Evolutionary conservation across 92 coral and sea anemone species (phyloP).

Genomic region (Porites evermanni): DNA sequence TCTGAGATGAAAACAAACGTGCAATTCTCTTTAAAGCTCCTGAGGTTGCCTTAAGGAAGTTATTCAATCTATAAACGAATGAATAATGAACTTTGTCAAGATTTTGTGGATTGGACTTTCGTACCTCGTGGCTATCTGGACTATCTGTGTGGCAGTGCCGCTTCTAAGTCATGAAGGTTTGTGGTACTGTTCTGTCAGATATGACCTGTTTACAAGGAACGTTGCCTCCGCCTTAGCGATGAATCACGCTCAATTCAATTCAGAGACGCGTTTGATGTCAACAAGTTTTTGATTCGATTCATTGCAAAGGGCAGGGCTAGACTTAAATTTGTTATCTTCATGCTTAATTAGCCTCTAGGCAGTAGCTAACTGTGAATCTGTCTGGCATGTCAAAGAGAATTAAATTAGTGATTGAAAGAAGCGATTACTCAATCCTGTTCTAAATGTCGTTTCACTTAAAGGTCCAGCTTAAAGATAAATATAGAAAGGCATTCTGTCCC

Average conservation of each 20-base stretch:
- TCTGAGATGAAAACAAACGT: neutral
- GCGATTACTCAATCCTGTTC: neutral
- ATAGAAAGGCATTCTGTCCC: neutral
- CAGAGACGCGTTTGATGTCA: neutral
- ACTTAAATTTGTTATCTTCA: neutral
- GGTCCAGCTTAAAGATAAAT: neutral
- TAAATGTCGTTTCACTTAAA: neutral
- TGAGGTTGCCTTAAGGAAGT: neutral
- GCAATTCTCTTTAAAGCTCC: neutral
- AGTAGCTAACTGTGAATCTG: too few relatives aligned
- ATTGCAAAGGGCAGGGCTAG: conserved; percentile 1
- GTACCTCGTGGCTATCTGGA: conserved; percentile 5
- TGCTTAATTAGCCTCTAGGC: too few relatives aligned
- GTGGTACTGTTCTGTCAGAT: neutral
- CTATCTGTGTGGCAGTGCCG: conserved; percentile 4
- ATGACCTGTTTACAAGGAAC: conserved; percentile 1
- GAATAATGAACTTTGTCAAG: conserved; percentile 18
- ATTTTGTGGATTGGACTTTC: conserved; percentile 19
- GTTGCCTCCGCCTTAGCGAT: conserved; percentile 16
- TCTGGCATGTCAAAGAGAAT: too few relatives aligned
- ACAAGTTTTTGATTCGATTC: conserved; percentile 8
- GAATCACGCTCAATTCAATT: conserved; percentile 8
- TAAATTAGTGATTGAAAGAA: too few relatives aligned
- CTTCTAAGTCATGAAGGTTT: conserved; percentile 19
- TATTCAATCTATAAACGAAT: neutral